Evolutionary conservation across 2,797 vertebrate species (phyloP).

Genomic region (Ceyx erithaca): DNA sequence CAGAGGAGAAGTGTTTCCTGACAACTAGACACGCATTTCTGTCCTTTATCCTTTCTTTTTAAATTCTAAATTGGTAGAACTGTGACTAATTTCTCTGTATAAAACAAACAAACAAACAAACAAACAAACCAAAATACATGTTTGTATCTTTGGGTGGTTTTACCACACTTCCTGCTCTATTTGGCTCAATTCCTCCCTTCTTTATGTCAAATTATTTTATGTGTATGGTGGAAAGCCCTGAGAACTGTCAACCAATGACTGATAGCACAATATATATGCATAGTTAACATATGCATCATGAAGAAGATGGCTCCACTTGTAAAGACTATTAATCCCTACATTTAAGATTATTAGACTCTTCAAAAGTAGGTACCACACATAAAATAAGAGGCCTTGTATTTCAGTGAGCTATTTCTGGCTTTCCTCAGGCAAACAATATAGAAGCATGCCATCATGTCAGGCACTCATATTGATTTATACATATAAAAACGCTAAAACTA

Average conservation of each 20-base stretch:
- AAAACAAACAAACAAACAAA: neutral
- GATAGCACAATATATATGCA: neutral
- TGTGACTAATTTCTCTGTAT: neutral
- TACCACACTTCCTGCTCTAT: neutral
- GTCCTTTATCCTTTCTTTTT: neutral
- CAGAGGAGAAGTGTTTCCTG: neutral
- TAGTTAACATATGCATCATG: neutral
- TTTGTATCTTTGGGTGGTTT: neutral
- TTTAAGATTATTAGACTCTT: conserved; percentile 11
- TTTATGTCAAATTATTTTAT: neutral
- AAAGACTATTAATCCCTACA: conserved; percentile 1
- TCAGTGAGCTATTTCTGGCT: conserved; percentile 23
- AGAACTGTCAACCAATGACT: neutral
- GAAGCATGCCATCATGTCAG: neutral
- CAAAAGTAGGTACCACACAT: neutral
- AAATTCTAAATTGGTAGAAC: neutral
- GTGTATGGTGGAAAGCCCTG: neutral
- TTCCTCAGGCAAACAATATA: conserved; percentile 46
- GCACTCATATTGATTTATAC: conserved; percentile 37
- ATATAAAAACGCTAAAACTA: conserved; percentile 18
- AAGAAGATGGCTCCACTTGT: neutral
- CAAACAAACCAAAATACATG: too few relatives aligned
- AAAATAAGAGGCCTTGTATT: neutral
- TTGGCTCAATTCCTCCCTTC: neutral
- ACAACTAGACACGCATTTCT: neutral